Percentiles rank a stretch among this genome's conserved stretches.
Conservation (phyloP, 2,113 vertebrate species). For the Fregetta grallaria region DNA sequence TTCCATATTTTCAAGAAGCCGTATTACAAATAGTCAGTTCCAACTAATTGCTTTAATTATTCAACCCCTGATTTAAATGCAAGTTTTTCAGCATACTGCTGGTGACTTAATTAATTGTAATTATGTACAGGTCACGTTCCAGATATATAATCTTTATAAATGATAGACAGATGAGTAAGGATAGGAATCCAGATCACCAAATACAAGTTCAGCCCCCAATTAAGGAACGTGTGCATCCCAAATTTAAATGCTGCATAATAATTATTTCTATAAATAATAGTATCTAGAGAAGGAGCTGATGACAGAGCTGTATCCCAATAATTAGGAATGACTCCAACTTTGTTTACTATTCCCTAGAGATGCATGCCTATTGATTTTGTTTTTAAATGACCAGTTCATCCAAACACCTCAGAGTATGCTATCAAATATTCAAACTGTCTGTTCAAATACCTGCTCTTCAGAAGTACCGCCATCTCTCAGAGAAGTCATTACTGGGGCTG, state of each 20-base stretch:
- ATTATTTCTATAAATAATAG: slow-evolving; percentile 66
- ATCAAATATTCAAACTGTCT: slow-evolving; percentile 31
- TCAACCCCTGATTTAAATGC: slow-evolving; percentile 72
- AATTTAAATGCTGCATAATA: slow-evolving; percentile 23
- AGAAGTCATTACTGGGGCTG: neutral
- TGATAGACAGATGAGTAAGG: slow-evolving; percentile 69
- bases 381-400: slow-evolving; percentile 27
- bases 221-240: slow-evolving; percentile 28
- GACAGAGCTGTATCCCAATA: slow-evolving; percentile 52
- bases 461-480: neutral
- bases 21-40: slow-evolving; percentile 64
- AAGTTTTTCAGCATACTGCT: slow-evolving; percentile 74
- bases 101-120: slow-evolving; percentile 79
- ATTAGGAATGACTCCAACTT: slow-evolving; percentile 42
- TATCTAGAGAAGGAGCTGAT: slow-evolving; percentile 40
- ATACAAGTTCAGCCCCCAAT: slow-evolving; percentile 47
- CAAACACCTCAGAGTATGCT: neutral
- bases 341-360: slow-evolving; percentile 66
- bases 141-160: slow-evolving; percentile 70
- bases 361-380: slow-evolving; percentile 43
- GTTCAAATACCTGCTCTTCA: neutral
- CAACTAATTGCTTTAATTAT: slow-evolving; percentile 73
- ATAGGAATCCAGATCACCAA: slow-evolving; percentile 73
- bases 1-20: slow-evolving; percentile 60
- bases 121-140: slow-evolving; percentile 69